A percentile compares a stretch with the other conserved stretches of the same genome.
Evolutionary conservation across 2,888 invertebrate genomes (phyloP).

Genomic region (Cactoblastis cactorum): DNA sequence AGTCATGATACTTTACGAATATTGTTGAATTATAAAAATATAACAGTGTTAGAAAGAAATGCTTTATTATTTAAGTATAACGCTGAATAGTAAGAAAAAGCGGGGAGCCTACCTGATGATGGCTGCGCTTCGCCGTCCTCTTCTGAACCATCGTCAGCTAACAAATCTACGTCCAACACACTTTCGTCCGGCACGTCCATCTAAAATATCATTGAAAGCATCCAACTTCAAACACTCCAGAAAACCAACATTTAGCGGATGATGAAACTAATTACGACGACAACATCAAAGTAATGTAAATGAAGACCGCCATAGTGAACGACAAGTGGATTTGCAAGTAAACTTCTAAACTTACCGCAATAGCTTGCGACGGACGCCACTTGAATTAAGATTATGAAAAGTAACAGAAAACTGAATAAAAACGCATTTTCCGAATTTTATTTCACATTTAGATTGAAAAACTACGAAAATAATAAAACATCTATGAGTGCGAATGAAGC

Average conservation of each 20-base stretch:
- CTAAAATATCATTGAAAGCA: constrained; percentile 42
- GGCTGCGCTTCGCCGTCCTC: constrained; percentile 84
- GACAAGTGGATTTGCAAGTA: constrained; percentile 58
- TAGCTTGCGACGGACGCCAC: constrained; percentile 62
- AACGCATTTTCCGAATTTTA: constrained; percentile 56
- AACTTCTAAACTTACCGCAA: constrained; percentile 70
- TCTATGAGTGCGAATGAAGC: constrained; percentile 52
- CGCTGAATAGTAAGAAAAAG: not conserved
- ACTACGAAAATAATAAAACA: constrained; percentile 56
- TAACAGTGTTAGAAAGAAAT: too few relatives aligned
- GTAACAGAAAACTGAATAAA: constrained; percentile 41
- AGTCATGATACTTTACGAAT: too few relatives aligned
- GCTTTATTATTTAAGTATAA: too few relatives aligned
- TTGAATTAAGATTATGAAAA: constrained; percentile 49
- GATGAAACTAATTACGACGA: constrained; percentile 48
- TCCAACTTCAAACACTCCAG: constrained; percentile 16
- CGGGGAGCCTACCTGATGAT: constrained; percentile 58
- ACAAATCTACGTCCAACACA: constrained; percentile 84
- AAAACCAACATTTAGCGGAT: constrained; percentile 25
- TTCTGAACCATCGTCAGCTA: constrained; percentile 86
- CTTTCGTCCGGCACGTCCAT: constrained; percentile 75
- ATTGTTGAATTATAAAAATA: too few relatives aligned
- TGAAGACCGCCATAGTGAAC: constrained; percentile 77
- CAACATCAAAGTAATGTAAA: constrained; percentile 42
- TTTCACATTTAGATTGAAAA: constrained; percentile 51